phyloP scores from a whole-genome alignment of 2,888 invertebrate species.

The Caenorhabditis doughertyi region DNA sequence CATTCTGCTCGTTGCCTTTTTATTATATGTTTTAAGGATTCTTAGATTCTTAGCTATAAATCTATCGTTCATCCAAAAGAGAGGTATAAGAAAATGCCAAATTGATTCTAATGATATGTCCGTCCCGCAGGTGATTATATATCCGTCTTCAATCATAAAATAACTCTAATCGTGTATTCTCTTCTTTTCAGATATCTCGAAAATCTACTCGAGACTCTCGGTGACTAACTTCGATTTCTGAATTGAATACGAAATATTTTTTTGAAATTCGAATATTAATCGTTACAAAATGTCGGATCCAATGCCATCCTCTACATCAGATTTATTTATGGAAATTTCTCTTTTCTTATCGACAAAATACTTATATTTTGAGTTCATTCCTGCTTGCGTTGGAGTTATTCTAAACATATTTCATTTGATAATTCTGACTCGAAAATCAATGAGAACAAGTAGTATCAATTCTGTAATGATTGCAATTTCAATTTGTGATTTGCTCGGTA shows the following conservation, averaged over 20 bases:
- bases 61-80: not conserved
- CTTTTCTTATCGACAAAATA: not conserved
- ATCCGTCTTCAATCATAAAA: not conserved
- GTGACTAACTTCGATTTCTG: not conserved
- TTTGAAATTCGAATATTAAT: not conserved
- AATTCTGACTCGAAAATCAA: conserved; percentile 24
- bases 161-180: conserved; percentile 3
- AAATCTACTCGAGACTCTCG: too few species aligned
- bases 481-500: conserved; percentile 20
- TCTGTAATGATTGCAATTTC: conserved; percentile 23
- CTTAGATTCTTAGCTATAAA: not conserved
- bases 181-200: not conserved
- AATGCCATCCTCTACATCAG: too few species aligned
- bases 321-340: not conserved
- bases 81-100: not conserved
- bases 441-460: conserved; percentile 36
- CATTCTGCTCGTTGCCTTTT: too few species aligned
- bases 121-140: not conserved
- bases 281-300: conserved; percentile 1
- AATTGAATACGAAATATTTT: not conserved
- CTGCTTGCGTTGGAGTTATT: not conserved
- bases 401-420: conserved; percentile 29
- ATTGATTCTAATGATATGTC: not conserved
- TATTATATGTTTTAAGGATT: too few species aligned
- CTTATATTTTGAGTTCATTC: not conserved